Evolutionary conservation across 2,888 invertebrate genomes (phyloP).

Genomic region (Pachydiplax longipennis): DNA sequence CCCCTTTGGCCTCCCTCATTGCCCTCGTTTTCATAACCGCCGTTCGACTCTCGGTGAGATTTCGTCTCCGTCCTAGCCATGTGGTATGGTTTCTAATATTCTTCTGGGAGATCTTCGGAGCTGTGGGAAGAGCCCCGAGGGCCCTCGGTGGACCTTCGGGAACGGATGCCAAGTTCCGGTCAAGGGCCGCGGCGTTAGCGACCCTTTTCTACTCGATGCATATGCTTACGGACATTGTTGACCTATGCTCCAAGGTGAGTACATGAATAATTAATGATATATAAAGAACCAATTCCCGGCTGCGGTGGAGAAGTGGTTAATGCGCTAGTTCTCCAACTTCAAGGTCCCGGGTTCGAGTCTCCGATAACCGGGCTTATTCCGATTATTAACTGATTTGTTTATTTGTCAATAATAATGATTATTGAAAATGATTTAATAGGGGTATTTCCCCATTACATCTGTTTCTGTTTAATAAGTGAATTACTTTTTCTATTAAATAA

Average conservation of each 20-base stretch:
- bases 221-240: conserved; percentile 5
- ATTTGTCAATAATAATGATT: too few relatives aligned
- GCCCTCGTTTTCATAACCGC: conserved; percentile 15
- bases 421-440: too few relatives aligned
- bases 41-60: background rate
- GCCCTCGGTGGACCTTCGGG: background rate
- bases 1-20: conserved; percentile 9
- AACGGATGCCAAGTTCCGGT: background rate
- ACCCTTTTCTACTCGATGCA: background rate
- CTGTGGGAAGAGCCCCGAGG: background rate
- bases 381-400: too few relatives aligned
- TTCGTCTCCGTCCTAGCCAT: background rate
- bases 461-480: too few relatives aligned
- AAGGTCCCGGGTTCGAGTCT: too few relatives aligned
- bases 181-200: background rate
- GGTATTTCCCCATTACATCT: too few relatives aligned
- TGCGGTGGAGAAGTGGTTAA: too few relatives aligned
- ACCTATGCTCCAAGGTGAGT: conserved; percentile 7
- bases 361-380: too few relatives aligned
- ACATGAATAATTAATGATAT: background rate
- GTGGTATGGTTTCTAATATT: background rate
- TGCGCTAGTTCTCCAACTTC: too few relatives aligned
- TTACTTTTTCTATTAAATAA: too few relatives aligned
- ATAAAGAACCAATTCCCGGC: too few relatives aligned
- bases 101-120: conserved; percentile 1